phyloP scores from a whole-genome alignment of 2,113 vertebrate species.

The Pelecanoides urinatrix region DNA sequence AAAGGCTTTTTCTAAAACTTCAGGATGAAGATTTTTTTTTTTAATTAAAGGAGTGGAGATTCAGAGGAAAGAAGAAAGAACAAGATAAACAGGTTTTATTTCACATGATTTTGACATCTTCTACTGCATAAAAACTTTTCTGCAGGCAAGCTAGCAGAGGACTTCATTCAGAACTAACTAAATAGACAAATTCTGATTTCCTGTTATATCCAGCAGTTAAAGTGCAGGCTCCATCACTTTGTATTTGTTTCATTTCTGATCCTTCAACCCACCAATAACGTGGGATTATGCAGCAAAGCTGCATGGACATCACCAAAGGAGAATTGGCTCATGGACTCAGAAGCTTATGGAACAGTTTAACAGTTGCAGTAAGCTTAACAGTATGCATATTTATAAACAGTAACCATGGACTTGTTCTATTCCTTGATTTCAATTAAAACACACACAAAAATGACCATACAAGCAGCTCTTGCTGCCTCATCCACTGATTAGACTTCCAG shows the following conservation, averaged over 20 bases:
- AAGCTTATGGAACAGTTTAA: not conserved
- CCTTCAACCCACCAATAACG: not conserved
- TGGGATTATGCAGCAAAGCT: not conserved
- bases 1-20: not conserved
- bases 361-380: not conserved
- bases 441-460: not conserved
- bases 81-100: not conserved
- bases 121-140: not conserved
- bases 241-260: not conserved
- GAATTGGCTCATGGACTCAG: not conserved
- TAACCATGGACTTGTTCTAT: not conserved
- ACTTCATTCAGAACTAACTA: not conserved
- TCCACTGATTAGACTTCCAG: not conserved
- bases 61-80: not conserved
- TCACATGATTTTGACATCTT: not conserved
- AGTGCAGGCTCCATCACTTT: not conserved
- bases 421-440: not conserved
- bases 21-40: not conserved
- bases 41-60: not conserved
- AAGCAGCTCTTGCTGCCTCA: not conserved
- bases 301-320: not conserved
- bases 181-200: not conserved
- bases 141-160: not conserved
- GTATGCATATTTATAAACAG: not conserved
- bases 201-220: not conserved